These are phyloP conservation scores for Keiferia lycopersicella DNA, from an alignment of 2,888 invertebrate genomes.

Conservation along the genomic window DNA sequence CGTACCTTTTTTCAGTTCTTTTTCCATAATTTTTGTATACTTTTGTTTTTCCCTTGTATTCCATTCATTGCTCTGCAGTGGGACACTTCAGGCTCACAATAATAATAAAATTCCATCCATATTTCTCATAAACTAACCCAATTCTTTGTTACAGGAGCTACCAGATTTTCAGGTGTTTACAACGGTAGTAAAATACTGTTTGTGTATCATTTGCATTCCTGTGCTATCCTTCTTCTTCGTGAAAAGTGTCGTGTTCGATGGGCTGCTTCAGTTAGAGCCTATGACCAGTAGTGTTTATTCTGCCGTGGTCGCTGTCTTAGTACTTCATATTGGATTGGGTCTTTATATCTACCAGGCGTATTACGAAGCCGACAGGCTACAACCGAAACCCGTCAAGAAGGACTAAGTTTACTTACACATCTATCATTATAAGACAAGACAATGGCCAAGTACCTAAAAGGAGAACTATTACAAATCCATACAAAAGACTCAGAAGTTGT, in stretches of 20 bases:
- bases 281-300: constrained; percentile 89
- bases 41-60: no score
- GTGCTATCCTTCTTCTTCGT: constrained; percentile 87
- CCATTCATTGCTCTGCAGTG: no score
- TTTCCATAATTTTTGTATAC: no score
- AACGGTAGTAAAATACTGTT: constrained; percentile 88
- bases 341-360: constrained; percentile 90
- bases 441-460: constrained; percentile 77
- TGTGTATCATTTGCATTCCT: constrained; percentile 88
- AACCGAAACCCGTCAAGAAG: constrained; percentile 67
- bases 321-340: constrained; percentile 88
- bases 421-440: constrained; percentile 36
- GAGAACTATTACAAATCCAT: constrained; percentile 72
- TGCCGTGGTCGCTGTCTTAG: constrained; percentile 87
- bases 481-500: constrained; percentile 68
- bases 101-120: no score
- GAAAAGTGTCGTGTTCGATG: constrained; percentile 87
- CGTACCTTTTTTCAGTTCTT: no score
- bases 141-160: constrained; percentile 76
- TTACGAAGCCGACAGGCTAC: constrained; percentile 74
- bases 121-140: constrained; percentile 34
- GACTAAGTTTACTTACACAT: constrained; percentile 53
- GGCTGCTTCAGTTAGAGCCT: constrained; percentile 76
- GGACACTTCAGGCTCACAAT: no score
- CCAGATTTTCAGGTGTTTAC: constrained; percentile 87